Percentiles rank a stretch among this genome's conserved stretches.
phyloP scores from a whole-genome alignment of 1,140 invertebrate species.

The Sitobion miscanthi region DNA sequence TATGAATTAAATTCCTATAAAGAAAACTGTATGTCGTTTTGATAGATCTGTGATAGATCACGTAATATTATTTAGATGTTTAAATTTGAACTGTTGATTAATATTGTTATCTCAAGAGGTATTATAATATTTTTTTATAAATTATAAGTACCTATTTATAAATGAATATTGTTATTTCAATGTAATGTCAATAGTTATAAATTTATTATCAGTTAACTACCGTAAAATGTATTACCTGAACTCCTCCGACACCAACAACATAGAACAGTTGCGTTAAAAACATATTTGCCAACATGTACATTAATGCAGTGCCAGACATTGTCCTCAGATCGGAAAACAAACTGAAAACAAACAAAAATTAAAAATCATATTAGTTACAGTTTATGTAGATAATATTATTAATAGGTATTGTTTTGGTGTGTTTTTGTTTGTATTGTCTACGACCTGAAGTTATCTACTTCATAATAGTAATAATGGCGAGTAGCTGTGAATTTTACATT shows the following conservation, averaged over 20 bases:
- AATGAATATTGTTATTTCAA: background rate
- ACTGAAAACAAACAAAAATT: conserved; percentile 65
- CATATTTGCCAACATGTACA: conserved; percentile 73
- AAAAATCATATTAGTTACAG: background rate
- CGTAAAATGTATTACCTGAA: conserved; percentile 65
- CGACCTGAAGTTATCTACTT: background rate
- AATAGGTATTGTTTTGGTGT: background rate
- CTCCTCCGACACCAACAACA: conserved; percentile 73
- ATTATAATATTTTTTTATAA: too few species aligned
- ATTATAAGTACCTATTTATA: too few species aligned
- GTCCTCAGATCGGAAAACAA: conserved; percentile 73
- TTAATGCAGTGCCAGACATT: conserved; percentile 71
- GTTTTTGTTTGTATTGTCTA: background rate
- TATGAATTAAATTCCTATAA: background rate
- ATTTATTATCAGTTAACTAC: background rate
- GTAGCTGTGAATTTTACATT: background rate
- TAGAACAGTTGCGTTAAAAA: conserved; percentile 75
- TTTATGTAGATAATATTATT: background rate
- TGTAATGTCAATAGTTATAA: background rate
- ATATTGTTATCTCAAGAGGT: background rate
- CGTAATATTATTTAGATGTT: background rate
- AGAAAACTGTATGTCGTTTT: background rate
- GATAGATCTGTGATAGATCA: background rate
- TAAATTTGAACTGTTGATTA: background rate
- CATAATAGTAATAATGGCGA: background rate